phyloP scores from a whole-genome alignment of 2,888 invertebrate genomes.

The Cecidostiba fungosa region DNA sequence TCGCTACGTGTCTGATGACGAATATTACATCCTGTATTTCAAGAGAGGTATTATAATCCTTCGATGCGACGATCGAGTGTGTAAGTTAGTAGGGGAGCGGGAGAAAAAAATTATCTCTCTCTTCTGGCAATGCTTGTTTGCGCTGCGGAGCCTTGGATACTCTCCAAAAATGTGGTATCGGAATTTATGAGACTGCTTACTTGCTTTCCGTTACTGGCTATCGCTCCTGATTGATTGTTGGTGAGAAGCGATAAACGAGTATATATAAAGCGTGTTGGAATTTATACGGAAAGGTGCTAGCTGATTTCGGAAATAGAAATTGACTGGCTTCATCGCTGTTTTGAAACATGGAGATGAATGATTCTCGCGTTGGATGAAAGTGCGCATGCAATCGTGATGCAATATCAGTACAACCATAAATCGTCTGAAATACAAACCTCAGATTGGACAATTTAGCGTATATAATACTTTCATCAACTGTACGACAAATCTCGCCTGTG shows the following conservation, averaged over 20 bases:
- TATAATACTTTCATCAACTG: background rate
- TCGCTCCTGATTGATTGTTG: background rate
- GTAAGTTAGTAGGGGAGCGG: background rate
- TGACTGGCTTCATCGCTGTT: too few relatives aligned
- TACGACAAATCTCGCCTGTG: slow-evolving; percentile 5
- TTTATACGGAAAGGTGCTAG: too few relatives aligned
- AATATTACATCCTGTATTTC: background rate
- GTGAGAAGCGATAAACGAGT: background rate
- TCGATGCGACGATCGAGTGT: background rate
- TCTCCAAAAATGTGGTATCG: slow-evolving; percentile 4
- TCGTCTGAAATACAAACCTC: too few relatives aligned
- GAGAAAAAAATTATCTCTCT: background rate
- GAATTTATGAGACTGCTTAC: background rate
- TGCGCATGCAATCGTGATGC: background rate
- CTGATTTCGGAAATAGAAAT: too few relatives aligned
- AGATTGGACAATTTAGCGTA: background rate
- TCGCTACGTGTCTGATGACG: background rate
- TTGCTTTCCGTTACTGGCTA: background rate
- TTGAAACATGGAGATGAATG: too few relatives aligned
- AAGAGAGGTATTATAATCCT: background rate
- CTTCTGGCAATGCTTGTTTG: background rate
- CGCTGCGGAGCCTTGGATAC: background rate
- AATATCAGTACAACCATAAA: too few relatives aligned
- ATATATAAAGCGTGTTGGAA: background rate
- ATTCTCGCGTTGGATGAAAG: too few relatives aligned